Evolutionary conservation across 1,140 invertebrate genomes (phyloP).

Genomic region (roundworm (Caenorhabditis elegans)): DNA sequence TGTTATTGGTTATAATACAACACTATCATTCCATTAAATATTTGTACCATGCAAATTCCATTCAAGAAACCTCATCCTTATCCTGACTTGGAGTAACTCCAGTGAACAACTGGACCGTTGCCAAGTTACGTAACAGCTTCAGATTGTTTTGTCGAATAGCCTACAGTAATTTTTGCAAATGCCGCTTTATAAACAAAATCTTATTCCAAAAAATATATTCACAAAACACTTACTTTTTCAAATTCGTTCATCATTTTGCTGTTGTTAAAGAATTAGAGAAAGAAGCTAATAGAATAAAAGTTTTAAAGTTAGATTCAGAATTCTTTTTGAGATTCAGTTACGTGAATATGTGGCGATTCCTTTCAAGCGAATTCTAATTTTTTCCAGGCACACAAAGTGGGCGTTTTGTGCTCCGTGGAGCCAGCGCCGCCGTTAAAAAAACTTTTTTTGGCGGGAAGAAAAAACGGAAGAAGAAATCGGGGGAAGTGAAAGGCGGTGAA

Average conservation of each 20-base stretch:
- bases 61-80: neutral
- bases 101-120: neutral
- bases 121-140: slow-evolving; percentile 23
- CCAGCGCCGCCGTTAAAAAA: too few relatives aligned
- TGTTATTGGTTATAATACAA: too few relatives aligned
- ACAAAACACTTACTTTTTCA: neutral
- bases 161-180: too few relatives aligned
- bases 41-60: neutral
- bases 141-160: slow-evolving; percentile 25
- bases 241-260: slow-evolving; percentile 19
- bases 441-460: neutral
- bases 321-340: neutral
- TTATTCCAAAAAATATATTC: neutral
- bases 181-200: too few relatives aligned
- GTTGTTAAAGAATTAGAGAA: neutral
- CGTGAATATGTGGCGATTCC: neutral
- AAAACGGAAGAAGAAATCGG: neutral
- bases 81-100: neutral
- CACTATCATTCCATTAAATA: too few relatives aligned
- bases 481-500: neutral
- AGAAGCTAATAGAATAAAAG: neutral
- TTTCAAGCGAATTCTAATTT: slow-evolving; percentile 19
- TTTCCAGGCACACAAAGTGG: neutral
- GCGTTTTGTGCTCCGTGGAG: neutral
- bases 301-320: too few relatives aligned